phyloP scores from a whole-genome alignment of 1,140 invertebrate species.

The Drosophila hydei region DNA sequence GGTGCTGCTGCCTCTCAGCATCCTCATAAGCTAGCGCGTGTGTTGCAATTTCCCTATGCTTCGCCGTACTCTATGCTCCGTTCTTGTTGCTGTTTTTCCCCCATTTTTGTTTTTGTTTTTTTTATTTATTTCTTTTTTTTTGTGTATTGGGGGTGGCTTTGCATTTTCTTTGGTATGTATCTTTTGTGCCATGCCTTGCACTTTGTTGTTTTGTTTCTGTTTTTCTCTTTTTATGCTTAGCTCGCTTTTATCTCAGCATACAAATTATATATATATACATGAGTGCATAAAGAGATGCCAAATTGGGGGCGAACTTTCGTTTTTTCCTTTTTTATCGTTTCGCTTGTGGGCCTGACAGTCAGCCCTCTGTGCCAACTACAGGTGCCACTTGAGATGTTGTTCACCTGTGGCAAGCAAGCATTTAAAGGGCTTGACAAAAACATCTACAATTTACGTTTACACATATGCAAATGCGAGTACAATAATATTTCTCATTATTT shows the following conservation, averaged over 20 bases:
- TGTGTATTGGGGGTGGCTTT: conserved; percentile 35
- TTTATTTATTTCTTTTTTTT: conserved; percentile 22
- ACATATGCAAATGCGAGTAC: background rate
- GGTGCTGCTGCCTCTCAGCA: conserved; percentile 33
- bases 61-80: conserved; percentile 37
- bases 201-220: conserved; percentile 69
- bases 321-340: conserved; percentile 71
- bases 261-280: conserved; percentile 10
- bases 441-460: background rate
- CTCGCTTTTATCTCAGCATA: conserved; percentile 67
- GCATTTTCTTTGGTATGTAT: conserved; percentile 33
- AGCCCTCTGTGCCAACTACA: conserved; percentile 49
- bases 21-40: conserved; percentile 50
- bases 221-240: conserved; percentile 38
- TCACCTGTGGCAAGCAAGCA: conserved; percentile 71
- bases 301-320: conserved; percentile 83
- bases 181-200: conserved; percentile 58
- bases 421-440: conserved; percentile 50
- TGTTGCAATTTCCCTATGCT: conserved; percentile 68
- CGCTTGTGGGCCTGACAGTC: conserved; percentile 37
- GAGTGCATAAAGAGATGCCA: conserved; percentile 62
- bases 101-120: background rate
- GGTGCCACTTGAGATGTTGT: conserved; percentile 80
- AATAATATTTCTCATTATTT: background rate
- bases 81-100: conserved; percentile 37